phyloP scores from a whole-genome alignment of 92 coral and sea anemone genomes.

The Heliopora coerulea region DNA sequence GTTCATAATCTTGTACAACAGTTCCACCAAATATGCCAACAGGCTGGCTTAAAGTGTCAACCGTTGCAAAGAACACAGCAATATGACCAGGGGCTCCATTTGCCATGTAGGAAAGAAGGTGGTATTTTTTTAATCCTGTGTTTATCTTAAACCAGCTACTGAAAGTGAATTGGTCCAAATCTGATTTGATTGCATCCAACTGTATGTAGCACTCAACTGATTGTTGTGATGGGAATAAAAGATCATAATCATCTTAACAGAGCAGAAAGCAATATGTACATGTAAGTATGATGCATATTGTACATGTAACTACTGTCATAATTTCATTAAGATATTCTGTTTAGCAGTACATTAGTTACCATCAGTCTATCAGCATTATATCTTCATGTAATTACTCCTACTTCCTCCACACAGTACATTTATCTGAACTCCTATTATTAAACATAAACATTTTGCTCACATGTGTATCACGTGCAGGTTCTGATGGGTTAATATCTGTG shows the following conservation, averaged over 20 bases:
- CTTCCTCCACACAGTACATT: too few species aligned
- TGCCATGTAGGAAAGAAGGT: slow-evolving; percentile 12
- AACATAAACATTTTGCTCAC: too few species aligned
- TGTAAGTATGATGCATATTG: neutral
- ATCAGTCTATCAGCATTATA: too few species aligned
- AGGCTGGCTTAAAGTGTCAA: neutral
- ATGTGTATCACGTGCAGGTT: too few species aligned
- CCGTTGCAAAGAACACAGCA: neutral
- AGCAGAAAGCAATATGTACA: neutral
- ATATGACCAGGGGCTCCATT: slow-evolving; percentile 1
- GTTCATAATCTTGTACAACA: neutral
- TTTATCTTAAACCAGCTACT: slow-evolving; percentile 9
- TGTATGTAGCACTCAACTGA: neutral
- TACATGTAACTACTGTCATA: too few species aligned
- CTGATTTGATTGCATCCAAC: slow-evolving; percentile 17
- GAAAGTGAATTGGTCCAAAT: slow-evolving; percentile 16
- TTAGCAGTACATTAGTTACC: too few species aligned
- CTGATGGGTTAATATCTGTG: too few species aligned
- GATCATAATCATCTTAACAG: slow-evolving; percentile 13
- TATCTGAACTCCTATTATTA: too few species aligned
- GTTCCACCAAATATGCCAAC: neutral
- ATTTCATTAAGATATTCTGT: too few species aligned
- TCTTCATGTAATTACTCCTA: too few species aligned
- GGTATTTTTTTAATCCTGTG: slow-evolving; percentile 9
- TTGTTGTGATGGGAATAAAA: slow-evolving; percentile 9